Evolutionary conservation across 2,113 vertebrate species (phyloP).

Genomic region (cattle (Bos taurus)): DNA sequence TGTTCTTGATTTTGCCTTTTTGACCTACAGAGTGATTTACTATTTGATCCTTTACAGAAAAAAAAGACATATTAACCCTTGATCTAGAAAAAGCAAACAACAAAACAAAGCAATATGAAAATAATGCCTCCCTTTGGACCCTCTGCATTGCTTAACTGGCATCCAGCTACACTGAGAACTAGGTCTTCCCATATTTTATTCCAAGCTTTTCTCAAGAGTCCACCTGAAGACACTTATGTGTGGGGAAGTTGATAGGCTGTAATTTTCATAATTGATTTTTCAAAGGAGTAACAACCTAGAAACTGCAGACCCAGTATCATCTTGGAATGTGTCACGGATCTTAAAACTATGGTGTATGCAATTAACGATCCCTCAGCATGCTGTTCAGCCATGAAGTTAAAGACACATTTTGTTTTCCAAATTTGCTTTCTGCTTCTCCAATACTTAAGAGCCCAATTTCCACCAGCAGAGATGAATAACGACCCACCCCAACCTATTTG

Average conservation of each 20-base stretch:
- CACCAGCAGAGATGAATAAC: slow-evolving; percentile 63
- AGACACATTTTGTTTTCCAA: slow-evolving; percentile 57
- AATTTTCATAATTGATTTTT: background rate
- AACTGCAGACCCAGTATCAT: background rate
- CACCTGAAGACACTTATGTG: too few species aligned
- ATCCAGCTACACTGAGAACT: background rate
- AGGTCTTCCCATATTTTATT: background rate
- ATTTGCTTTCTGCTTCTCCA: slow-evolving; percentile 65
- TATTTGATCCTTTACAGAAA: background rate
- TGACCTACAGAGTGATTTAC: background rate
- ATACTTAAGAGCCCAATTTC: slow-evolving; percentile 66
- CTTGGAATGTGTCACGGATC: background rate
- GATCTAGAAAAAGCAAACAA: background rate
- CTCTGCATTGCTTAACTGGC: background rate
- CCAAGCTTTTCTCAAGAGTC: background rate
- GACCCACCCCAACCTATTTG: slow-evolving; percentile 55
- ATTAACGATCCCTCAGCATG: slow-evolving; percentile 40
- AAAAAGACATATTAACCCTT: background rate
- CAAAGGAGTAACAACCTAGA: background rate
- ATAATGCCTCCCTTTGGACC: fast-evolving
- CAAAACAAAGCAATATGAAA: background rate
- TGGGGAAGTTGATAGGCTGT: background rate
- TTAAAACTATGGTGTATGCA: background rate
- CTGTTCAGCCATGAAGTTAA: slow-evolving; percentile 31
- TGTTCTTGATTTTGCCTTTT: background rate